Conservation (phyloP, 2,888 invertebrate species). For the Eupithecia abbreviata region DNA sequence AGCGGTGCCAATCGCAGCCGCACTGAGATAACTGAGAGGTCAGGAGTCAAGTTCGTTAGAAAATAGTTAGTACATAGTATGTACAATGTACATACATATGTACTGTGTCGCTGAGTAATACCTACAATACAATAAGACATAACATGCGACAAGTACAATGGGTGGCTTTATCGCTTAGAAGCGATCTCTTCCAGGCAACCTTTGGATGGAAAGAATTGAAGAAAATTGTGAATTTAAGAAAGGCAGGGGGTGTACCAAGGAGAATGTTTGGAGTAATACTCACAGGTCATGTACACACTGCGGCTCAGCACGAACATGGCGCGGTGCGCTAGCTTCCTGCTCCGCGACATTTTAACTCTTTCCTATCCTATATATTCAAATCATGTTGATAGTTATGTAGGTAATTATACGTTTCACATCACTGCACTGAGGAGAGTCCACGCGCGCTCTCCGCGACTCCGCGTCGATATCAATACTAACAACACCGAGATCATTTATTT, state of each 20-base stretch:
- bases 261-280: slow-evolving; percentile 50
- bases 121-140: no score
- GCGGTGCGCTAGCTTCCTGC: slow-evolving; percentile 71
- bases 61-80: neutral
- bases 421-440: neutral
- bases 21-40: neutral
- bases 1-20: neutral
- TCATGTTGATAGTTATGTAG: no score
- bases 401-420: neutral
- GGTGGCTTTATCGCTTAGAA: no score
- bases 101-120: no score
- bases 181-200: no score
- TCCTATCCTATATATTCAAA: neutral
- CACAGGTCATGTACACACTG: slow-evolving; percentile 78
- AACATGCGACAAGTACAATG: no score
- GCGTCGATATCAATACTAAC: neutral
- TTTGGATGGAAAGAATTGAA: no score
- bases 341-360: slow-evolving; percentile 62
- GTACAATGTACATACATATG: no score
- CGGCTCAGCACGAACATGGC: slow-evolving; percentile 74
- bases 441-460: neutral
- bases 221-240: no score
- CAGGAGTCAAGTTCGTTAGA: neutral
- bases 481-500: neutral
- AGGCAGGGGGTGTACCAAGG: no score